phyloP scores from a whole-genome alignment of 2,797 vertebrate species.

The Loriculus beryllinus region DNA sequence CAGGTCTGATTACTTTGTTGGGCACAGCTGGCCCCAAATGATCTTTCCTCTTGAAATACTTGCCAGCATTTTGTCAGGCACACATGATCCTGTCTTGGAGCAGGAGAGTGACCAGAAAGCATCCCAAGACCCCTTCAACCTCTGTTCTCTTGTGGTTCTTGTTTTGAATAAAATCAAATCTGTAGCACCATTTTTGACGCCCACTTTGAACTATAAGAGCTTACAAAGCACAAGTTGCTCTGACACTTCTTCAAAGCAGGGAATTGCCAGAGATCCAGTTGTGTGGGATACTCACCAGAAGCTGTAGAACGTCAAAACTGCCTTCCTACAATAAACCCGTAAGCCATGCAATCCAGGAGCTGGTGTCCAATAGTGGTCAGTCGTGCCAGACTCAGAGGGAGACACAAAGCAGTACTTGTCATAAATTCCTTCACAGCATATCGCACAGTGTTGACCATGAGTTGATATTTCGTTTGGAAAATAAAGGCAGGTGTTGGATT shows the following conservation, averaged over 20 bases:
- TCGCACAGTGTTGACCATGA: background rate
- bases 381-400: background rate
- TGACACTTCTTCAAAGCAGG: background rate
- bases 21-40: background rate
- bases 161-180: background rate
- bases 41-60: background rate
- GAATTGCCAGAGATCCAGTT: background rate
- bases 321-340: background rate
- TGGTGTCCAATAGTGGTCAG: fast-evolving
- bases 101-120: background rate
- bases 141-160: background rate
- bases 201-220: background rate
- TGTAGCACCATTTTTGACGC: background rate
- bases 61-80: background rate
- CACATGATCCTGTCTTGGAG: background rate
- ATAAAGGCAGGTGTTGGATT: background rate
- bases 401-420: background rate
- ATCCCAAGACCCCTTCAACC: background rate
- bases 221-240: background rate
- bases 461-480: background rate
- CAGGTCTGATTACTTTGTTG: background rate
- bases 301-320: background rate
- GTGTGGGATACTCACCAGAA: background rate
- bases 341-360: background rate
- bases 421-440: background rate